These are phyloP conservation scores for Prosopocoilus inquinatus DNA, from an alignment of 2,888 invertebrate genomes.

Conservation along the genomic window DNA sequence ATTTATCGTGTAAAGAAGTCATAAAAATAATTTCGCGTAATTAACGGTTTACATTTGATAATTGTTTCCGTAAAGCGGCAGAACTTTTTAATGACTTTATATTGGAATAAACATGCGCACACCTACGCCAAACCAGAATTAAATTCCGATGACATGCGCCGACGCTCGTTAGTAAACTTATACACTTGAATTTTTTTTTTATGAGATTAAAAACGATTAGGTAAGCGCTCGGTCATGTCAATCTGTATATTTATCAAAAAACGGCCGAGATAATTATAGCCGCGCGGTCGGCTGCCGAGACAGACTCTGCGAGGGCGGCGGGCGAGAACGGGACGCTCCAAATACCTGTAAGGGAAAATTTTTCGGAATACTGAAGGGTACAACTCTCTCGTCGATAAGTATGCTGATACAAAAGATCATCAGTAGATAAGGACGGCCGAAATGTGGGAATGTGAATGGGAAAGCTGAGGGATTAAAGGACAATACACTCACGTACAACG, in stretches of 20 bases:
- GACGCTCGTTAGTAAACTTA: slow-evolving; percentile 15
- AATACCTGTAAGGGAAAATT: slow-evolving; percentile 13
- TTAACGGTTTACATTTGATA: background rate
- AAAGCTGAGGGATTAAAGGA: background rate
- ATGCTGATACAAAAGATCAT: slow-evolving; percentile 24
- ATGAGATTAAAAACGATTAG: slow-evolving; percentile 28
- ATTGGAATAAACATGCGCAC: too few species aligned
- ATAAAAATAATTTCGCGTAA: background rate
- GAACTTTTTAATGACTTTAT: background rate
- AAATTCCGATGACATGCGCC: slow-evolving; percentile 12
- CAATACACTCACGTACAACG: too few species aligned
- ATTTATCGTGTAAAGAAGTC: too few species aligned
- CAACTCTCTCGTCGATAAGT: slow-evolving; percentile 15
- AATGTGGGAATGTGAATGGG: slow-evolving; percentile 10
- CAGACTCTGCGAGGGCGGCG: background rate
- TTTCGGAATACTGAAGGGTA: slow-evolving; percentile 21
- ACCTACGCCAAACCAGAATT: background rate
- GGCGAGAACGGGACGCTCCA: slow-evolving; percentile 8
- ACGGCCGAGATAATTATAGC: slow-evolving; percentile 2
- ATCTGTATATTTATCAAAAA: slow-evolving; percentile 22
- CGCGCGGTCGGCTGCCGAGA: slow-evolving; percentile 4
- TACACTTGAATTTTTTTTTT: slow-evolving; percentile 16
- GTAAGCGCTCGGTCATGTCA: slow-evolving; percentile 29
- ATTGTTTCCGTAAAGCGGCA: background rate
- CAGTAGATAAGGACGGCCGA: slow-evolving; percentile 18